Base-by-base conservation (phyloP, 1,140 invertebrate genomes). In the Chironomus tepperi region DNA sequence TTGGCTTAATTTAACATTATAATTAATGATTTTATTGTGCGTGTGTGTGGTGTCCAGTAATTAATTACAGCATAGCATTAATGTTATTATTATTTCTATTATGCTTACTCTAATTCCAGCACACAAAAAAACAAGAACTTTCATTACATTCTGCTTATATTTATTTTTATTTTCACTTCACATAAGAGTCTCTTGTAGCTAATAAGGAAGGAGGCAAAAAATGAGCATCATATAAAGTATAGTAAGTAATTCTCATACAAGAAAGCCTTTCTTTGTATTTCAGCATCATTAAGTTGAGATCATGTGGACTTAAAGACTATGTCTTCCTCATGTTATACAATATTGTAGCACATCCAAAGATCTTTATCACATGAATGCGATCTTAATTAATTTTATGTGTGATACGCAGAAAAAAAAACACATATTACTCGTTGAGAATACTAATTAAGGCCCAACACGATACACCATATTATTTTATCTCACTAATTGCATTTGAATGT, bases 1-100 rank as follows among this genome's bases (percentile, higher is more conserved):
- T 70, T 70, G 65, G 65, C 19, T 70, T 70, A 70, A 70, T 70
- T 70, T 70, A 70, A 70, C 65, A 70, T 18, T 70, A 70, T 70
- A 70, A 70, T 70, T 70, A 70, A 70, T 70, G 65, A 70, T 18
- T 70, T 18, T 21, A 9, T 70, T 18, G 19, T 70, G 65, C 19
- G 18, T 16, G 65, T 18, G 16, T 70, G 65, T 19, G 18, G 24
- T 34, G 24, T 34, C 24, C 24, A 34, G 24, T 34, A 34, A 34
- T 34, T 34, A 34, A 34, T 34, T 34, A 34, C 24, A 1, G 24
- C 24, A 34, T 34, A 34, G 24, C 24, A 34, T 34, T 34, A 34
- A 34, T 34, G 24, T 34, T 34, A 34, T 34, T 34, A 34, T 34
- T 34, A 34, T 34, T 34, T 34, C 24, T 34, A 34, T 34, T 34